Percentiles rank a stretch among this genome's conserved stretches.
Evolutionary conservation across 1,140 invertebrate species (phyloP).

Genomic region (Littorina saxatilis): DNA sequence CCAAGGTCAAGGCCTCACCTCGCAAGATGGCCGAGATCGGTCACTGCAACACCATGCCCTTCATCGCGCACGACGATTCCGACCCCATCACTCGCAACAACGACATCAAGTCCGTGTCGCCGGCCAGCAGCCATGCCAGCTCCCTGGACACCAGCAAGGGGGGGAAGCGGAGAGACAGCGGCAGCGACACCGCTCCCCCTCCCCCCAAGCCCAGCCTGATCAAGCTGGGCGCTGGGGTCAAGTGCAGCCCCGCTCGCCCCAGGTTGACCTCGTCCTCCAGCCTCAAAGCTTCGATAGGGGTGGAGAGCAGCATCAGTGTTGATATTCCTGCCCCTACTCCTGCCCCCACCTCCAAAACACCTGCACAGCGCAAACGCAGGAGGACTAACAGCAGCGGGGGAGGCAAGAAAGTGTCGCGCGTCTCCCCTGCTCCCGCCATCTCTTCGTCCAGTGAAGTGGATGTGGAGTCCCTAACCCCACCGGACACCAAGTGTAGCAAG

Average conservation of each 20-base stretch:
- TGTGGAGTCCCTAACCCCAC: not conserved
- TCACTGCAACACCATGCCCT: constrained; percentile 19
- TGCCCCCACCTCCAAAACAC: not conserved
- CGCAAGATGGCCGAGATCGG: constrained; percentile 29
- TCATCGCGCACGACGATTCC: constrained; percentile 10
- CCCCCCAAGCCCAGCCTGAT: too few species aligned
- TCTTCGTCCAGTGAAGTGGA: constrained; percentile 30
- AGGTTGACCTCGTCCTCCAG: too few species aligned
- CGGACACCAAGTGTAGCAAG: not conserved
- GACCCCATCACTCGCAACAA: not conserved
- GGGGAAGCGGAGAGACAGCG: not conserved
- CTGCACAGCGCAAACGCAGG: not conserved
- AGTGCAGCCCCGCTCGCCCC: not conserved
- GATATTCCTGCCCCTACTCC: too few species aligned
- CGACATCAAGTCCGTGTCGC: not conserved
- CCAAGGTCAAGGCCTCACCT: constrained; percentile 12
- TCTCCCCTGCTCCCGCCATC: not conserved
- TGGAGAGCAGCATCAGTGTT: too few species aligned
- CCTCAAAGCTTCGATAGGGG: too few species aligned
- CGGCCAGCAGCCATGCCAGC: not conserved
- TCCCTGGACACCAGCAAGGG: not conserved
- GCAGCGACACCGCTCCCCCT: not conserved
- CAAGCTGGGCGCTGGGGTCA: too few species aligned
- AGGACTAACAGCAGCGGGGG: constrained; percentile 11
- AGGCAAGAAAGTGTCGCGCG: not conserved